Conservation (phyloP, 2,888 invertebrate species). For the Exocentrus adspersus region DNA sequence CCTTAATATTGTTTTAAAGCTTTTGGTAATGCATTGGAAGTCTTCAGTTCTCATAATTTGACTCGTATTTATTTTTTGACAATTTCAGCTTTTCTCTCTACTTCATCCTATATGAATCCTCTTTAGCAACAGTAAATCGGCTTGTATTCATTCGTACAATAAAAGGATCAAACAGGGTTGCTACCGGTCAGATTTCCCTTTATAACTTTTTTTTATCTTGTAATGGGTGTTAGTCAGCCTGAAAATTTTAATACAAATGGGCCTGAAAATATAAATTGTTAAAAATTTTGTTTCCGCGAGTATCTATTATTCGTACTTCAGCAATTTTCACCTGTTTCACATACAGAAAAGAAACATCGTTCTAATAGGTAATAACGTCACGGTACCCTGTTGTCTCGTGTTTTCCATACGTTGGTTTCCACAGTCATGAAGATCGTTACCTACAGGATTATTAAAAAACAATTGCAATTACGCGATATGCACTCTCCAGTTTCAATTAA, state of each 20-base stretch:
- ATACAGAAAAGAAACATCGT: not conserved
- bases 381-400: not conserved
- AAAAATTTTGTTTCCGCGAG: too few species aligned
- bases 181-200: too few species aligned
- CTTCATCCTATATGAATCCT: not conserved
- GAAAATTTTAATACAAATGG: too few species aligned
- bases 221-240: too few species aligned
- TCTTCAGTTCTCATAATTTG: not conserved
- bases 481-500: slow-evolving; percentile 9
- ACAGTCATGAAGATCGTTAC: not conserved
- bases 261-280: too few species aligned
- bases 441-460: not conserved
- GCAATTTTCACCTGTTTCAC: too few species aligned
- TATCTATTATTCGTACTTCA: too few species aligned
- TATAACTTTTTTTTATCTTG: too few species aligned
- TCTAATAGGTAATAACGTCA: not conserved
- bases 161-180: not conserved
- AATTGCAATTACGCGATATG: slow-evolving; percentile 11
- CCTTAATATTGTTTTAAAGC: too few species aligned
- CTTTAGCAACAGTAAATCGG: not conserved
- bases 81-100: not conserved
- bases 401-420: not conserved
- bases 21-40: too few species aligned
- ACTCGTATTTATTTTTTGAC: not conserved
- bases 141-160: not conserved